Percentiles rank a stretch among this genome's conserved stretches.
Conservation (phyloP, 2,113 vertebrate genomes). For the Castor canadensis region DNA sequence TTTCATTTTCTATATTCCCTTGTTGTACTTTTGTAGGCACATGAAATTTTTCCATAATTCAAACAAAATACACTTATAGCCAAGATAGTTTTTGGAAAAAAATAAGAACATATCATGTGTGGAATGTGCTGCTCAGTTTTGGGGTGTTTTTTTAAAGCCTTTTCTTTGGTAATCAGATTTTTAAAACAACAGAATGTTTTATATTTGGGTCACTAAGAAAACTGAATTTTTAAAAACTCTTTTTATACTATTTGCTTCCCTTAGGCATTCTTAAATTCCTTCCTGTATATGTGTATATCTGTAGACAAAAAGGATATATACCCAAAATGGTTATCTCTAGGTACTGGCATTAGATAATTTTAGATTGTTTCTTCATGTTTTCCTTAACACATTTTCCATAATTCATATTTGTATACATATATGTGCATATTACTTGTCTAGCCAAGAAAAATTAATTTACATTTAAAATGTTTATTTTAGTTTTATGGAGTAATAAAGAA, state of each 20-base stretch:
- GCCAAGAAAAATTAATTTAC: constrained; percentile 30
- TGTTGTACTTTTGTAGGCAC: background rate
- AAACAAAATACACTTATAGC: background rate
- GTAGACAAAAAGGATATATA: background rate
- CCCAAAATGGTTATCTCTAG: background rate
- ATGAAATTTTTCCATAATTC: background rate
- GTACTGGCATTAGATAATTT: background rate
- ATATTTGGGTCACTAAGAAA: constrained; percentile 43
- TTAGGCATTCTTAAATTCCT: constrained; percentile 16
- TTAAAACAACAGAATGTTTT: constrained; percentile 9
- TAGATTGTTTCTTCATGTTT: constrained; percentile 48
- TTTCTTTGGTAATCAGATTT: constrained; percentile 1
- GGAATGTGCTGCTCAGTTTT: background rate
- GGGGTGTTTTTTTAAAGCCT: background rate
- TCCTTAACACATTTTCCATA: constrained; percentile 23
- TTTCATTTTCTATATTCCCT: constrained; percentile 24
- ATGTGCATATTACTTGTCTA: background rate
- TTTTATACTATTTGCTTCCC: background rate
- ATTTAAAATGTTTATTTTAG: background rate
- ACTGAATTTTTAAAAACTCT: background rate
- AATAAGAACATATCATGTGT: background rate
- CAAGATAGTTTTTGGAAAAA: constrained; percentile 11
- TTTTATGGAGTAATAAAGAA: constrained; percentile 23
- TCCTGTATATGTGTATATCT: background rate
- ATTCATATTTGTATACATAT: too few relatives aligned